phyloP scores from a whole-genome alignment of 2,797 vertebrate genomes.

The Pristis pectinata region DNA sequence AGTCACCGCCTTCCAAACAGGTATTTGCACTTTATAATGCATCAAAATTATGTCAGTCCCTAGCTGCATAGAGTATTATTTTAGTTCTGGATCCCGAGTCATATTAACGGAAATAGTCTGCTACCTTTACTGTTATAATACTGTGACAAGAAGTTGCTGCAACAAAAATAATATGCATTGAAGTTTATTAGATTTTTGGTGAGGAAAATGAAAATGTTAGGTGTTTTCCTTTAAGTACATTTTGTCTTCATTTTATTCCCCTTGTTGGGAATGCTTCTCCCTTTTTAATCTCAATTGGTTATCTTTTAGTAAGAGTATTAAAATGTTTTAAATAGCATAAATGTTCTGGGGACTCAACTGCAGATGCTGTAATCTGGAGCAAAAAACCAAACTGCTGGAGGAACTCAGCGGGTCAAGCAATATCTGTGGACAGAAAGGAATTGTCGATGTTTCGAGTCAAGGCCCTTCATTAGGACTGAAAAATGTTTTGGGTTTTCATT shows the following conservation, averaged over 20 bases:
- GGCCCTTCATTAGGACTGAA: no score
- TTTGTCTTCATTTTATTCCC: neutral
- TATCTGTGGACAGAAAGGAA: no score
- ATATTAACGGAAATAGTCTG: neutral
- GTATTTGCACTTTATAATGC: conserved; percentile 43
- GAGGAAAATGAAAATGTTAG: neutral
- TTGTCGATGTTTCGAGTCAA: no score
- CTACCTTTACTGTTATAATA: neutral
- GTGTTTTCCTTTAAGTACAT: neutral
- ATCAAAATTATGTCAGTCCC: neutral
- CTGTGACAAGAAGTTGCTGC: neutral
- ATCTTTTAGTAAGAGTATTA: neutral
- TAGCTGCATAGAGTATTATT: neutral
- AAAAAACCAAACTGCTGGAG: no score
- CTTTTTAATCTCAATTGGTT: neutral
- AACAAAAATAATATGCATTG: neutral
- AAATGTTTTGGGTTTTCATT: no score
- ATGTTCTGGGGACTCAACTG: neutral
- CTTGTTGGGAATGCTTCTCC: neutral
- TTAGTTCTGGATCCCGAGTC: neutral
- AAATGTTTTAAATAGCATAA: neutral
- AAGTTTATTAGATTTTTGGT: neutral
- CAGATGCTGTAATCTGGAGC: no score
- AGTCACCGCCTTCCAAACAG: conserved; percentile 64
- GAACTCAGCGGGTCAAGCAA: no score